A percentile compares a stretch with the other conserved stretches of the same genome.
phyloP scores from a whole-genome alignment of 2,113 vertebrate species.

The Lepisosteus oculatus region DNA sequence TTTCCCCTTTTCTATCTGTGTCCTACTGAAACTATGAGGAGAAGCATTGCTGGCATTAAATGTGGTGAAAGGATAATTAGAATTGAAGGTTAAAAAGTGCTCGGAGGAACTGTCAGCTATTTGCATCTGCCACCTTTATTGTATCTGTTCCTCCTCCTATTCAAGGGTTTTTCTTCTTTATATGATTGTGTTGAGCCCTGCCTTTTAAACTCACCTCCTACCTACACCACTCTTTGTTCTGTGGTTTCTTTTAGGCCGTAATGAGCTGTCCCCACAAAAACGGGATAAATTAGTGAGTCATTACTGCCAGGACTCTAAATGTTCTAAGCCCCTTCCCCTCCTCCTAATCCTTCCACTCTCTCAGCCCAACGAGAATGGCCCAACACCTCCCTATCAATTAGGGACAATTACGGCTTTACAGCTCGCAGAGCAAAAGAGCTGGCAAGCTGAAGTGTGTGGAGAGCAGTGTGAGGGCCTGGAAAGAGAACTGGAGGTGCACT shows the following conservation, averaged over 20 bases:
- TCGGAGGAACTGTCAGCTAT: slow-evolving; percentile 62
- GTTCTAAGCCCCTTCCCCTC: slow-evolving; percentile 73
- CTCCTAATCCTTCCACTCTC: slow-evolving; percentile 72
- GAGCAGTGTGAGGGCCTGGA: no score
- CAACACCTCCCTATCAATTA: slow-evolving; percentile 98
- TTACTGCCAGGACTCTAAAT: slow-evolving; percentile 86
- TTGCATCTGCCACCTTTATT: slow-evolving; percentile 75
- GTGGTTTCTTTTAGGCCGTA: slow-evolving; percentile 89
- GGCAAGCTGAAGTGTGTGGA: slow-evolving; percentile 64
- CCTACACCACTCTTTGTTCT: slow-evolving; percentile 88
- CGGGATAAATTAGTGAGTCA: slow-evolving; percentile 96
- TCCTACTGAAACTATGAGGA: slow-evolving; percentile 47
- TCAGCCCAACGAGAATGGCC: slow-evolving; percentile 87
- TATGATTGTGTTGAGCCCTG: slow-evolving; percentile 76
- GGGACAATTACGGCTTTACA: slow-evolving; percentile 96
- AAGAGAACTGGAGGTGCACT: no score
- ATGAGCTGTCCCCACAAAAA: slow-evolving; percentile 98
- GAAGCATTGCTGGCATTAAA: slow-evolving; percentile 43
- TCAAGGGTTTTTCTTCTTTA: slow-evolving; percentile 64
- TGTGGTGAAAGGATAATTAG: slow-evolving; percentile 59
- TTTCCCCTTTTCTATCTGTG: slow-evolving; percentile 30
- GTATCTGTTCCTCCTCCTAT: slow-evolving; percentile 75
- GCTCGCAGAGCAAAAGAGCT: slow-evolving; percentile 84
- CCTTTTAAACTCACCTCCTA: slow-evolving; percentile 98
- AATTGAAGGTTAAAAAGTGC: slow-evolving; percentile 54